phyloP scores from a whole-genome alignment of 2,797 vertebrate species.

The Esox masquinongy region DNA sequence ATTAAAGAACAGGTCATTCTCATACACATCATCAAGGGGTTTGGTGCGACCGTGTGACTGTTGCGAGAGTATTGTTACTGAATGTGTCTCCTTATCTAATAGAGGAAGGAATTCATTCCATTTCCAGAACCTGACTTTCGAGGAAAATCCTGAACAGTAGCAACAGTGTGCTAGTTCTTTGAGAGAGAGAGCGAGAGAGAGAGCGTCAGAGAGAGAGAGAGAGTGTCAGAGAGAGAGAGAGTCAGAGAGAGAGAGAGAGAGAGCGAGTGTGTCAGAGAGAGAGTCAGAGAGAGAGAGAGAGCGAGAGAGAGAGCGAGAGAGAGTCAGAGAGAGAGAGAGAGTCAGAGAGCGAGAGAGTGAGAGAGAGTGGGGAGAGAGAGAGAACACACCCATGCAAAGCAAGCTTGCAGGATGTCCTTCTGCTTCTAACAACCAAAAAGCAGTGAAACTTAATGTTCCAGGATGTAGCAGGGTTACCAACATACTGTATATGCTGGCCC shows the following conservation, averaged over 20 bases:
- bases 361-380: background rate
- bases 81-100: background rate
- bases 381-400: background rate
- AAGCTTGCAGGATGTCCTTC: slow-evolving; percentile 3
- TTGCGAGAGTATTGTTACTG: background rate
- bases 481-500: background rate
- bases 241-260: too few species aligned
- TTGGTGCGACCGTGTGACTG: too few species aligned
- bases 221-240: too few species aligned
- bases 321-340: too few species aligned
- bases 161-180: background rate
- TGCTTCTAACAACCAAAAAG: background rate
- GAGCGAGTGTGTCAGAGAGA: too few species aligned
- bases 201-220: background rate
- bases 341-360: background rate
- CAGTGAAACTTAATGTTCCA: background rate
- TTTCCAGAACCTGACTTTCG: slow-evolving; percentile 16
- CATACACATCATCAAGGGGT: background rate
- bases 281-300: background rate
- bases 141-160: slow-evolving; percentile 27
- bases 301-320: background rate
- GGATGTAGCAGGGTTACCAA: background rate
- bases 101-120: slow-evolving; percentile 7
- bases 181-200: background rate
- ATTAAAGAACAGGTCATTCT: background rate